These are phyloP conservation scores for Luffia ferchaultella DNA, from an alignment of 2,888 invertebrate species.

Conservation along the genomic window DNA sequence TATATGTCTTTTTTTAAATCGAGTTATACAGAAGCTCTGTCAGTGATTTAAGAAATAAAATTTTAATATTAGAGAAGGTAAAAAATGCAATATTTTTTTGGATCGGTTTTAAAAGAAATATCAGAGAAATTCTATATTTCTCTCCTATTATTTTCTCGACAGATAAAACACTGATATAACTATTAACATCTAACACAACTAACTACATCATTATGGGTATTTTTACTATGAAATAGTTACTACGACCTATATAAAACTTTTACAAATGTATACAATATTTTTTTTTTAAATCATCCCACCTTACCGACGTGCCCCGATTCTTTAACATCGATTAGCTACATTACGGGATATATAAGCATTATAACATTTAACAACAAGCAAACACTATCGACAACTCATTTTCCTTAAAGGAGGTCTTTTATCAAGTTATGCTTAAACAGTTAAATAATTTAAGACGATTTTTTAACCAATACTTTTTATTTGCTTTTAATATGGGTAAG, in stretches of 20 bases:
- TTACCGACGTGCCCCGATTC: not conserved
- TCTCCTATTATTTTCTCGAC: no score
- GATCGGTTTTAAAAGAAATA: no score
- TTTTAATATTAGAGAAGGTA: no score
- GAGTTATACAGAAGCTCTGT: constrained; percentile 47
- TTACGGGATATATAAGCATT: constrained; percentile 32
- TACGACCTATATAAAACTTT: constrained; percentile 31
- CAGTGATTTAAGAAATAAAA: constrained; percentile 21
- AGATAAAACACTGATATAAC: no score
- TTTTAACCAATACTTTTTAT: no score
- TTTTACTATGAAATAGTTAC: not conserved
- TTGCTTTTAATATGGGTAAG: no score
- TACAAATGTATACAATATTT: constrained; percentile 58
- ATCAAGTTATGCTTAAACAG: no score
- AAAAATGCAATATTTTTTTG: no score
- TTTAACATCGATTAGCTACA: constrained; percentile 22
- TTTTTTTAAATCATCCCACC: constrained; percentile 9
- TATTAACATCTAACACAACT: constrained; percentile 46
- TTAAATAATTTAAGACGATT: no score
- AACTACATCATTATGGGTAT: constrained; percentile 23
- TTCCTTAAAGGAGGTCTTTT: no score
- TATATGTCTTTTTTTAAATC: constrained; percentile 40
- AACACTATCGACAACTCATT: constrained; percentile 10
- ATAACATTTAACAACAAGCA: constrained; percentile 45
- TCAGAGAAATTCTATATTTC: no score